phyloP scores from a whole-genome alignment of 2,797 vertebrate species.

The Oreochromis mossambicus region DNA sequence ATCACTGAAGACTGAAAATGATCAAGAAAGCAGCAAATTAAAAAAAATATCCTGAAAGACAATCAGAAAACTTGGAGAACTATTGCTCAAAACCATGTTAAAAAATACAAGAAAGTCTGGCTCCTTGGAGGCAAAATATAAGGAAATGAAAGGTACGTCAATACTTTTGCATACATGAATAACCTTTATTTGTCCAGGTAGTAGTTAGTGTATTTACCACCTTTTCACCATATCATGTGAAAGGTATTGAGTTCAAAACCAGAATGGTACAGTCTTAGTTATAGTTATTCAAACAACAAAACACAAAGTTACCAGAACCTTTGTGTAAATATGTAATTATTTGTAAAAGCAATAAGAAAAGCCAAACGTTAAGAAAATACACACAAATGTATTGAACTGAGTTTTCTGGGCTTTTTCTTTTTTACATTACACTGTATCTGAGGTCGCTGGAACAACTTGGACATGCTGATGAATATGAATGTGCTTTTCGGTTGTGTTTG shows the following conservation, averaged over 20 bases:
- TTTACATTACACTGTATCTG: background rate
- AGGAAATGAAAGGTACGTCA: background rate
- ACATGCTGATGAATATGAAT: background rate
- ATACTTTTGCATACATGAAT: accelerated
- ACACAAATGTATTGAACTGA: background rate
- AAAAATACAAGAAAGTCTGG: background rate
- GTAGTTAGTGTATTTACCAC: background rate
- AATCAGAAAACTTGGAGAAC: background rate
- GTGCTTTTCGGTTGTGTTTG: background rate
- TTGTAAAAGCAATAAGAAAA: background rate
- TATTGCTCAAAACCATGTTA: background rate
- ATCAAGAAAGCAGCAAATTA: background rate
- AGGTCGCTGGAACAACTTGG: background rate
- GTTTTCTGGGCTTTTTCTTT: background rate
- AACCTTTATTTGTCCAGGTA: background rate
- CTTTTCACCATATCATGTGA: accelerated
- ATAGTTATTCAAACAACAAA: background rate
- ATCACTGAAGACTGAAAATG: background rate
- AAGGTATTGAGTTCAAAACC: background rate
- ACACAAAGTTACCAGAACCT: background rate
- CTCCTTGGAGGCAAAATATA: background rate
- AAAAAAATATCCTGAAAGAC: too few species aligned
- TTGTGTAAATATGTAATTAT: background rate
- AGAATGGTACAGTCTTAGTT: background rate
- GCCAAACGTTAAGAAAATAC: background rate